phyloP scores from a whole-genome alignment of 2,888 invertebrate species.

The Drosophila subsilvestris region DNA sequence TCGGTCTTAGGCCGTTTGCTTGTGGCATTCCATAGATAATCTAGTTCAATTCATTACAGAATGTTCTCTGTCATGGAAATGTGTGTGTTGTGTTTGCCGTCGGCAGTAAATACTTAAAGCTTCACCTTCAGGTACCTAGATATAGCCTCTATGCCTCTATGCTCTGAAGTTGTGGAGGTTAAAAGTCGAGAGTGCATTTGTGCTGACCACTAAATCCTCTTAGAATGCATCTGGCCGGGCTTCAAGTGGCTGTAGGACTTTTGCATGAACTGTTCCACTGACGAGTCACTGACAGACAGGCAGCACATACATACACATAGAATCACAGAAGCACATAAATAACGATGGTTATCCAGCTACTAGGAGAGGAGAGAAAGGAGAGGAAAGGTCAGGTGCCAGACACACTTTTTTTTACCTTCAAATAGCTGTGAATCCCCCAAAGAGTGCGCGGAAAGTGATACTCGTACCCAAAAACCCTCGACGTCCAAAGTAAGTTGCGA shows the following conservation, averaged over 20 bases:
- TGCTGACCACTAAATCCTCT: constrained; percentile 38
- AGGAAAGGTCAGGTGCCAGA: constrained; percentile 55
- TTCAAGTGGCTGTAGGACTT: constrained; percentile 33
- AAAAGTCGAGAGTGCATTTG: constrained; percentile 7
- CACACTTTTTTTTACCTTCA: constrained; percentile 26
- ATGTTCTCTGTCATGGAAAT: constrained; percentile 16
- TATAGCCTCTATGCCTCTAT: no score
- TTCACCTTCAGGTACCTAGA: constrained; percentile 12
- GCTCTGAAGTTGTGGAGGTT: not conserved
- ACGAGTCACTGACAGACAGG: constrained; percentile 4
- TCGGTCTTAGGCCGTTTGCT: constrained; percentile 4
- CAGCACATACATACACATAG: not conserved
- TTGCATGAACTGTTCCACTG: constrained; percentile 35
- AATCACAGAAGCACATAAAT: constrained; percentile 46
- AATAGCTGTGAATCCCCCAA: constrained; percentile 13
- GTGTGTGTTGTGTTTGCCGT: constrained; percentile 10
- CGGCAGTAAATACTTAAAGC: constrained; percentile 3
- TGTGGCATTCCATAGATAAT: constrained; percentile 16
- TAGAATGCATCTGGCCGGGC: constrained; percentile 16
- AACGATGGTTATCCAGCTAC: constrained; percentile 69
- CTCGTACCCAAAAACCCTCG: not conserved
- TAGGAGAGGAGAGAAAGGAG: constrained; percentile 12
- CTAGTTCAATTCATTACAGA: constrained; percentile 42
- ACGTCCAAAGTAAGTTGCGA: constrained; percentile 34
- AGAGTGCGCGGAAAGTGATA: constrained; percentile 1